Percentiles rank a stretch among this genome's conserved stretches.
These are phyloP conservation scores for Pangasianodon hypophthalmus DNA, from an alignment of 2,113 vertebrate species.

Conservation along the genomic window DNA sequence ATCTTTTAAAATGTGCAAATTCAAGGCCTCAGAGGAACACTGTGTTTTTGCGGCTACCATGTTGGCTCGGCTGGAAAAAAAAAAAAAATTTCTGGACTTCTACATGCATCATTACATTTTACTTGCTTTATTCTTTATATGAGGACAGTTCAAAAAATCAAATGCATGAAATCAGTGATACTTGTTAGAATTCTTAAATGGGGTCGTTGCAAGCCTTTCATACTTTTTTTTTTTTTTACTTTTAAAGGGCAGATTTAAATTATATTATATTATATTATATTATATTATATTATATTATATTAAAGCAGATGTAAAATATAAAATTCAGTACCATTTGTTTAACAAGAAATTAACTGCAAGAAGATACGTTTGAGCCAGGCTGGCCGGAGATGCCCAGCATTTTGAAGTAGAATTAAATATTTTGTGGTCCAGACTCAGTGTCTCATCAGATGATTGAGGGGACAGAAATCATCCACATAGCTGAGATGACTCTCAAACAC, in stretches of 20 bases:
- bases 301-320: neutral
- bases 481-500: conserved; percentile 11
- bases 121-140: neutral
- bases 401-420: too few species aligned
- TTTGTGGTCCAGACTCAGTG: conserved; percentile 1
- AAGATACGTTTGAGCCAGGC: neutral
- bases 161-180: neutral
- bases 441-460: neutral
- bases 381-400: neutral
- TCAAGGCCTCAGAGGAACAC: too few species aligned
- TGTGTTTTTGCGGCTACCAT: too few species aligned
- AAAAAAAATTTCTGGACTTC: neutral
- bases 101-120: neutral
- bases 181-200: too few species aligned
- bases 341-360: neutral
- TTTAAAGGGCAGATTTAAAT: too few species aligned
- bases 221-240: too few species aligned
- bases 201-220: too few species aligned
- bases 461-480: conserved; percentile 6
- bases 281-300: too few species aligned
- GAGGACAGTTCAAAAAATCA: neutral
- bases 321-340: neutral
- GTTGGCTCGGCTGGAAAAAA: too few species aligned
- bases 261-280: too few species aligned
- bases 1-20: neutral